Percentiles rank a stretch among this genome's conserved stretches.
phyloP scores from a whole-genome alignment of 2,797 vertebrate genomes.

The Coccyzus lansbergi region DNA sequence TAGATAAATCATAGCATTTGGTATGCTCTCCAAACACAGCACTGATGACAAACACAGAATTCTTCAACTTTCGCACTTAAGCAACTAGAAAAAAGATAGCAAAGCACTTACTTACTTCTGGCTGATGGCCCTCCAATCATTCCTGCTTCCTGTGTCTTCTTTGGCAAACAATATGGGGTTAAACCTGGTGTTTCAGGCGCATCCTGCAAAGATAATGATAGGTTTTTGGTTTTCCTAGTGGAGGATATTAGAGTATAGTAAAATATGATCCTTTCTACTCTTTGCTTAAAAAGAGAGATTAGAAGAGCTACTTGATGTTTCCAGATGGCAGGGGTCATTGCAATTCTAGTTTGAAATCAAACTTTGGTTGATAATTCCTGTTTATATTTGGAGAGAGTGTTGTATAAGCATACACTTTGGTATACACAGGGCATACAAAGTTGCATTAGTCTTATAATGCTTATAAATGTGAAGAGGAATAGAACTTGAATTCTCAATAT shows the following conservation, averaged over 20 bases:
- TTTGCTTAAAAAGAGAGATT: background rate
- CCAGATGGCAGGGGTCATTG: background rate
- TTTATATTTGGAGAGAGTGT: background rate
- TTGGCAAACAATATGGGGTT: background rate
- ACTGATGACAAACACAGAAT: background rate
- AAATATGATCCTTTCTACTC: background rate
- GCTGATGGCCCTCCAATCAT: background rate
- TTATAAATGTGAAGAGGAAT: slow-evolving; percentile 30
- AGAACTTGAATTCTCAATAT: slow-evolving; percentile 38
- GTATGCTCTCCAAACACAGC: background rate
- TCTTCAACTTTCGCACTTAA: background rate
- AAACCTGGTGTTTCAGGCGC: background rate
- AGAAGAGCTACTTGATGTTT: background rate
- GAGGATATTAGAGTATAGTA: background rate
- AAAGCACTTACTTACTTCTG: background rate
- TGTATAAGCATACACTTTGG: slow-evolving; percentile 15
- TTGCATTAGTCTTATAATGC: background rate
- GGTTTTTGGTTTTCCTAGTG: background rate
- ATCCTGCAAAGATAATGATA: rapidly evolving
- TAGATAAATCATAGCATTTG: background rate
- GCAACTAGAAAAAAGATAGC: background rate
- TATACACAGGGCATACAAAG: background rate
- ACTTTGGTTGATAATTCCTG: background rate
- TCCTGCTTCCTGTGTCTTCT: slow-evolving; percentile 3
- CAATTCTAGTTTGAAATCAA: slow-evolving; percentile 26